Conservation (phyloP, 1,140 invertebrate genomes). For the Pseudachorutes palmiensis region DNA sequence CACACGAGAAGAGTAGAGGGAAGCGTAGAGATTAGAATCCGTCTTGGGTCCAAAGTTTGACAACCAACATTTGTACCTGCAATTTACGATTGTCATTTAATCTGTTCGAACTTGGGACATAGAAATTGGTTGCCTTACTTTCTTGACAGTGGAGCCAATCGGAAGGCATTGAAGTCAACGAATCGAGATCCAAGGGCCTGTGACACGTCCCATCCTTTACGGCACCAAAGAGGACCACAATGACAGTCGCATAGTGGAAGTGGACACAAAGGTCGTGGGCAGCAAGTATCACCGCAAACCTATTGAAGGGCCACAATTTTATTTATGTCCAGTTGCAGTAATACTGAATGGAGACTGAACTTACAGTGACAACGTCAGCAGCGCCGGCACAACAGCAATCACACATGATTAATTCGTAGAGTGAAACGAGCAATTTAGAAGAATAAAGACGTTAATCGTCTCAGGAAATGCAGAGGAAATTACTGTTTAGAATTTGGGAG, state of each 20-base stretch:
- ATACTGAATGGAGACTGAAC: neutral
- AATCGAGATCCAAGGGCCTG: neutral
- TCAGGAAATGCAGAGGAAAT: too few species aligned
- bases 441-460: too few species aligned
- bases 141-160: neutral
- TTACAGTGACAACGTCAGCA: neutral
- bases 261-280: neutral
- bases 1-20: constrained; percentile 18
- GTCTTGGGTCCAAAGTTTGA: constrained; percentile 5
- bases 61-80: constrained; percentile 24
- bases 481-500: too few species aligned
- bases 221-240: neutral
- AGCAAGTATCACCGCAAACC: neutral
- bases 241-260: neutral
- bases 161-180: neutral
- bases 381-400: neutral
- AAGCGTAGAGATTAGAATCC: constrained; percentile 20
- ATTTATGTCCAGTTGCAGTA: too few species aligned
- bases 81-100: neutral
- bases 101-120: neutral
- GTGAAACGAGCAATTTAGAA: too few species aligned
- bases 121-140: neutral
- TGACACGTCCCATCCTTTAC: neutral
- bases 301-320: neutral
- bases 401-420: too few species aligned